These are phyloP conservation scores for Drosophila borealis DNA, from an alignment of 2,888 invertebrate species.

Conservation along the genomic window DNA sequence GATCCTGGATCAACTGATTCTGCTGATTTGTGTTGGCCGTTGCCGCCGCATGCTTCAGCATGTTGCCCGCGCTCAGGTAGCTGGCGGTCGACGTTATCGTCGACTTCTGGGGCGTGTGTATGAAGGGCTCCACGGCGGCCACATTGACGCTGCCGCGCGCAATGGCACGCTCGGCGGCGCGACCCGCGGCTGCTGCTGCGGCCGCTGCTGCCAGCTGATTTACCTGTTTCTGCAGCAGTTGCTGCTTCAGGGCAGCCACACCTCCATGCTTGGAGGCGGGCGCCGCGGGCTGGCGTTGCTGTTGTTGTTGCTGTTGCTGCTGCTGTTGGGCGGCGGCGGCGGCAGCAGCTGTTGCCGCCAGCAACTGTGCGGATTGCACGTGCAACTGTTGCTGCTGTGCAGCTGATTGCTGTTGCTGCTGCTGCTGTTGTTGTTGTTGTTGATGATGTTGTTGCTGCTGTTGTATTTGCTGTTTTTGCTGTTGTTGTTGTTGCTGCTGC, in stretches of 20 bases:
- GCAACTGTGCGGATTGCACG: constrained; percentile 53
- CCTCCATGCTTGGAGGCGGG: constrained; percentile 69
- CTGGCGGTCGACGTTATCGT: constrained; percentile 85
- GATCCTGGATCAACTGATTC: constrained; percentile 84
- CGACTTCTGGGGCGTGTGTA: constrained; percentile 90
- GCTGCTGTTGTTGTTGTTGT: constrained; percentile 47
- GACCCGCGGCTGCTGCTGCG: constrained; percentile 62
- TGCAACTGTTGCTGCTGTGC: constrained; percentile 60
- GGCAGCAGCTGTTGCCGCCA: constrained; percentile 62
- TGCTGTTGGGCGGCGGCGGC: constrained; percentile 23
- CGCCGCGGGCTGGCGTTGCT: constrained; percentile 51
- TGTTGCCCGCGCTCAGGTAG: constrained; percentile 84
- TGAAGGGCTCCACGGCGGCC: constrained; percentile 94
- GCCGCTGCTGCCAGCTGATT: constrained; percentile 69
- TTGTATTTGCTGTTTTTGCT: constrained; percentile 59
- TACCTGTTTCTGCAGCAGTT: constrained; percentile 80
- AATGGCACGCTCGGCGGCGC: constrained; percentile 67
- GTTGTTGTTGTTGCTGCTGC: constrained; percentile 46
- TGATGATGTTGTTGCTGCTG: constrained; percentile 52
- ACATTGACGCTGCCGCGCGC: constrained; percentile 89
- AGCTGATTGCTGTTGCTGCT: constrained; percentile 57
- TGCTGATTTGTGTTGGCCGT: constrained; percentile 84
- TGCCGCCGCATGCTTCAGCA: constrained; percentile 82
- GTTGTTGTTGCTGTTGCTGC: constrained; percentile 46
- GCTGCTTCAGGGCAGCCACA: constrained; percentile 80